These are phyloP conservation scores for Chromobotia macracanthus DNA, from an alignment of 2,797 vertebrate species.

Conservation along the genomic window DNA sequence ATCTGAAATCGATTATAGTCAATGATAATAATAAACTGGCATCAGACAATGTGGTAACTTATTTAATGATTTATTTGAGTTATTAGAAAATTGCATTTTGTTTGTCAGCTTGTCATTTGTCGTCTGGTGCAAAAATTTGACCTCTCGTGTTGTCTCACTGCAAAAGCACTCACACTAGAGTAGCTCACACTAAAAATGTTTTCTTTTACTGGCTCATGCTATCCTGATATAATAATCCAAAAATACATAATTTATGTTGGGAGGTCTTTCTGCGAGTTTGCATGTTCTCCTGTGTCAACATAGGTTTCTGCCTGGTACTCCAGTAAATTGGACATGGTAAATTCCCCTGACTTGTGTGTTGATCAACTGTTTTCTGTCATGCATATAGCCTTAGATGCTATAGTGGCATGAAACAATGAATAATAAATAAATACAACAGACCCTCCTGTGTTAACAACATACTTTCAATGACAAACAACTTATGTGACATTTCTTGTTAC, in stretches of 20 bases:
- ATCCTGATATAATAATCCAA: not conserved
- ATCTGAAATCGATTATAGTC: not conserved
- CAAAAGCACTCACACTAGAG: not conserved
- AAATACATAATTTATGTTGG: no score
- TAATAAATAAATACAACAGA: not conserved
- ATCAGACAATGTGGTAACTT: not conserved
- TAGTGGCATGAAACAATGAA: no score
- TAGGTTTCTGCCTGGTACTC: no score
- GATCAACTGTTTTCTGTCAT: no score
- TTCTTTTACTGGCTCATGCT: not conserved
- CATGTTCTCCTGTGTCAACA: no score
- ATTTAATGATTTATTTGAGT: not conserved
- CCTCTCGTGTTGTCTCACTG: no score
- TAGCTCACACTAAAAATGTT: not conserved
- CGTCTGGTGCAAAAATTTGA: not conserved
- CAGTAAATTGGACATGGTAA: no score
- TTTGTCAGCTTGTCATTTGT: not conserved
- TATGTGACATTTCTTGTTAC: not conserved
- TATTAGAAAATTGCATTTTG: not conserved
- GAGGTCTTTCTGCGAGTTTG: no score
- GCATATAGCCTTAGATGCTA: no score
- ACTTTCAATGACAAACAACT: not conserved
- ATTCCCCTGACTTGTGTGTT: no score
- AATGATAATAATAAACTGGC: not conserved
- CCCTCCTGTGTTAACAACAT: not conserved